Base-by-base conservation (phyloP, 2,113 vertebrate genomes). In the Cygnus buccinator region DNA sequence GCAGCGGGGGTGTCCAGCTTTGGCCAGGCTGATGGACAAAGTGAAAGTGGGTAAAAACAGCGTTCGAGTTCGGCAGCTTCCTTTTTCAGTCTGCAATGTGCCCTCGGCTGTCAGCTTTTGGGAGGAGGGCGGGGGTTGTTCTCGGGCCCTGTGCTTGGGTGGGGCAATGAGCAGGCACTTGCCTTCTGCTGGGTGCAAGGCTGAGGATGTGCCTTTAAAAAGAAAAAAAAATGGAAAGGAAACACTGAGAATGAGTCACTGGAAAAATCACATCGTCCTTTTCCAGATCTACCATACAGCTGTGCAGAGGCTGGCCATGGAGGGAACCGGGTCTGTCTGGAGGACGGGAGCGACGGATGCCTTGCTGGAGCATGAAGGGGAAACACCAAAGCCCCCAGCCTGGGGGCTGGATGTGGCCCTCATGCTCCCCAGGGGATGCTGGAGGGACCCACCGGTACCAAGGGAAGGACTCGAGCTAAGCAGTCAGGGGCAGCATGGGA, bases 171-270 rank as follows among this genome's bases (percentile, higher is more conserved):
- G 46, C 35, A 46, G 58, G 48, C 70, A 12, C 43, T 75, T 58
- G 46, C 25, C 39, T 93, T 84, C 58, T 66, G 93, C 71, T 31
- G 66, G 29, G 48, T 31, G 87, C 28, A 41, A 18, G 8, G 39
- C 76, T 78, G 88, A 46, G 67, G 75, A 18, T 94, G 81, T 74
- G 88, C 93, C 87, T 96, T 96, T 78, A 96, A 97, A 79, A 58
- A 10, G 2, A 48, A 35, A 46, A 84, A 74, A 35, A 55, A 26
- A 6, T 10, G 39, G 26, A 61, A 61, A 74, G 67, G 70, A 70
- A 81, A 65, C 26, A 43, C 91, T 35, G 29, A 70, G 83, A 57
- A 58, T 93, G 91, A 93, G 87, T 93, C 86, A 94, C 39, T 94
- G 96, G 89, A 95, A 96, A 96, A 95, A 89, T 19, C 73, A 48